phyloP scores from a whole-genome alignment of 1,140 invertebrate species.

The Hylaeus anthracinus region DNA sequence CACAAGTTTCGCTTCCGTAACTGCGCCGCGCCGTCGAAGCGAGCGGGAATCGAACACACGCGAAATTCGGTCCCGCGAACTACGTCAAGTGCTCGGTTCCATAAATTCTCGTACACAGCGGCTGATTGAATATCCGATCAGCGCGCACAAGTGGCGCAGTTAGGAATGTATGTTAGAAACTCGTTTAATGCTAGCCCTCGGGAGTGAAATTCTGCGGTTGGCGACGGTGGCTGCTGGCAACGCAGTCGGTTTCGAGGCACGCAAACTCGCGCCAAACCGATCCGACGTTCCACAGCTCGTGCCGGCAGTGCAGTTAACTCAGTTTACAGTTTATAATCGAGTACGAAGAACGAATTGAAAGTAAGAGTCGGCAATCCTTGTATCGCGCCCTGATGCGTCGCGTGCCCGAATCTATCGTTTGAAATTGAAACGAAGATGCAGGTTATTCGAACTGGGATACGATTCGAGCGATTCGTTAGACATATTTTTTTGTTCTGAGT shows the following conservation, averaged over 20 bases:
- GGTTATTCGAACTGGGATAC: too few species aligned
- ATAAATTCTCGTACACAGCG: constrained; percentile 46
- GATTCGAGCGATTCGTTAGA: too few species aligned
- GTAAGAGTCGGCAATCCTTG: constrained; percentile 22
- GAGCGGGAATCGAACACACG: neutral
- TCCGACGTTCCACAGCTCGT: constrained; percentile 28
- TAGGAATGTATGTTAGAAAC: constrained; percentile 67
- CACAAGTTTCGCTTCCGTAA: neutral
- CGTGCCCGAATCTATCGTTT: neutral
- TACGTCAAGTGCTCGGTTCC: constrained; percentile 37
- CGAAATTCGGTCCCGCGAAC: constrained; percentile 29
- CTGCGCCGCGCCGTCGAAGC: neutral
- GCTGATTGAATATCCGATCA: constrained; percentile 67
- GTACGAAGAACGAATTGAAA: constrained; percentile 30
- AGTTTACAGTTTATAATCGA: constrained; percentile 50
- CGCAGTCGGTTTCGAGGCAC: constrained; percentile 55
- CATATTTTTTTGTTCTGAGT: too few species aligned
- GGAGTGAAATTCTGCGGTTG: constrained; percentile 63
- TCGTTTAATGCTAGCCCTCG: constrained; percentile 61
- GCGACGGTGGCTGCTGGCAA: constrained; percentile 36
- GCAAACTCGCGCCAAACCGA: constrained; percentile 58
- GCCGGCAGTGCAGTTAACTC: constrained; percentile 34
- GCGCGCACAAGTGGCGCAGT: constrained; percentile 53
- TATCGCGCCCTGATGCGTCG: neutral
- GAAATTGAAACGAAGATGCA: too few species aligned